Percentiles rank a stretch among this genome's conserved stretches.
Evolutionary conservation across 2,888 invertebrate species (phyloP).

Genomic region (Drosophila limbata): DNA sequence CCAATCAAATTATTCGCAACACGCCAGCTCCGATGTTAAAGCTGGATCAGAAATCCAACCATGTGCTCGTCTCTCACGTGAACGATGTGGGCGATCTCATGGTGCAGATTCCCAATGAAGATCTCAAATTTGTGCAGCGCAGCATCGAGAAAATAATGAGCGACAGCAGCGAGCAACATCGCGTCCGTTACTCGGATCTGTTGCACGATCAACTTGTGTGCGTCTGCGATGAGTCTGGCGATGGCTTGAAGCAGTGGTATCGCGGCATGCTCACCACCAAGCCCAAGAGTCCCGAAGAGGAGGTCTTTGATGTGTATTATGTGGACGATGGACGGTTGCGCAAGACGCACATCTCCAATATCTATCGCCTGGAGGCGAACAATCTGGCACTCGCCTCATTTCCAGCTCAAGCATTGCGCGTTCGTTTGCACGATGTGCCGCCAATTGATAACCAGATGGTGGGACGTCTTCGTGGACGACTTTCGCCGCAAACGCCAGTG

Average conservation of each 20-base stretch:
- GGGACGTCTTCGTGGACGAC: conserved; percentile 87
- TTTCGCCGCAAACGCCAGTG: conserved; percentile 86
- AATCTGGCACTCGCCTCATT: conserved; percentile 87
- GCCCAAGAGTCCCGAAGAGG: conserved; percentile 82
- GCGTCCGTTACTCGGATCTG: conserved; percentile 74
- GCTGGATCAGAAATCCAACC: conserved; percentile 77
- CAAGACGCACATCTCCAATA: conserved; percentile 83
- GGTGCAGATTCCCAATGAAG: conserved; percentile 80
- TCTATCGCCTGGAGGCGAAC: conserved; percentile 86
- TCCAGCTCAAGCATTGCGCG: conserved; percentile 87
- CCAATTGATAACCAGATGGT: conserved; percentile 85
- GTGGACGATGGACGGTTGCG: conserved; percentile 87
- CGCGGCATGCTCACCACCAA: conserved; percentile 85
- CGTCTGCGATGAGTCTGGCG: conserved; percentile 83
- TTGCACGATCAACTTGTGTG: conserved; percentile 86
- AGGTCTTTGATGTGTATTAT: conserved; percentile 86
- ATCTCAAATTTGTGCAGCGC: conserved; percentile 82
- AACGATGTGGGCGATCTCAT: conserved; percentile 83
- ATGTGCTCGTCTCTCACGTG: conserved; percentile 81
- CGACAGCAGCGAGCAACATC: conserved; percentile 75
- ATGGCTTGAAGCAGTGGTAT: conserved; percentile 83
- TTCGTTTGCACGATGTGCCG: conserved; percentile 87
- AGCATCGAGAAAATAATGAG: conserved; percentile 62
- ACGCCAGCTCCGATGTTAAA: conserved; percentile 82
- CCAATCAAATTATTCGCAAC: conserved; percentile 86